Evolutionary conservation across 2,888 invertebrate species (phyloP), one percentile per base, ranked within the genome.

Genomic region (Automeris io): DNA sequence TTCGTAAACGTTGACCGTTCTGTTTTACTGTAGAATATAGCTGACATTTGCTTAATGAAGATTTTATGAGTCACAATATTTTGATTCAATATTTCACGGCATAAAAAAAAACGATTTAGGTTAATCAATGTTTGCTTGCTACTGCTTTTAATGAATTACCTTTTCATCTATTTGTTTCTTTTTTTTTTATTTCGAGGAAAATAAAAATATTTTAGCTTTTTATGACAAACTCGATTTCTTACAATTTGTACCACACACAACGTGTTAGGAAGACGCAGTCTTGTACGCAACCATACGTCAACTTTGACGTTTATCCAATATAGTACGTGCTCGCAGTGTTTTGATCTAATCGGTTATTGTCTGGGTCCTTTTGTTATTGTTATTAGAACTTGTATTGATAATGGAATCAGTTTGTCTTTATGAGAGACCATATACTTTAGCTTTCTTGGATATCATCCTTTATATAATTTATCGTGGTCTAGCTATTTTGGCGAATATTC

Each of bases 221-320:
- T n/a, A n/a, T n/a, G n/a, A n/a, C n/a, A n/a, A n/a, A n/a, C n/a
- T n/a, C n/a, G n/a, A n/a, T 16, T 11, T 40, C 39, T 38, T 39
- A n/a, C 49, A 35, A 42, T 51, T 57, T 58, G 47, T 22, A 37
- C 50, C 49, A 41, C 36, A 31, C 35, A 35, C 46, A 41, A 37
- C 42, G 23, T 49, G 52, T 26, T 49, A 52, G 48, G 53, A 61
- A 67, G 70, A 67, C 57, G 47, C 49, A 56, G 55, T 54, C 47
- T 47, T 53, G 53, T 61, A 66, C 63, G 66, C 69, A 67, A 54
- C 63, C 59, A 75, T 80, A 74, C 61, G 79, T 81, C 81, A 82
- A 66, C 54, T 72, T 73, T 80, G 80, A 81, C 81, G 70, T 70
- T 74, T 74, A 81, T 78, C 80, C 81, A 82, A 80, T 82, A 80